A percentile compares a stretch with the other conserved stretches of the same genome.
Evolutionary conservation across 2,797 vertebrate genomes (phyloP).

Genomic region (Lepilemur ruficaudatus): DNA sequence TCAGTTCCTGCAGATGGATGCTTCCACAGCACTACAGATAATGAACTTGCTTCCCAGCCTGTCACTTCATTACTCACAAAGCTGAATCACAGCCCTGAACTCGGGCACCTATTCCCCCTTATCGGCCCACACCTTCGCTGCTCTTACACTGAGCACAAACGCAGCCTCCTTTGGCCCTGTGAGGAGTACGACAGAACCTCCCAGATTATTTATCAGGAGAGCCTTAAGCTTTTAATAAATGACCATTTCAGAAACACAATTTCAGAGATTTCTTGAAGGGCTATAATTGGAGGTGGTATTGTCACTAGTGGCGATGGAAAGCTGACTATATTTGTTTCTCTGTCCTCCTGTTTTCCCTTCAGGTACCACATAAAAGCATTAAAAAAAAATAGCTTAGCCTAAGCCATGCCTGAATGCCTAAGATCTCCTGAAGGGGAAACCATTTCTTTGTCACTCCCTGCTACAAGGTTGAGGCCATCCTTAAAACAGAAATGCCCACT

Average conservation of each 20-base stretch:
- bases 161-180: not conserved
- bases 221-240: conserved; percentile 68
- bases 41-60: conserved; percentile 38
- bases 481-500: conserved; percentile 69
- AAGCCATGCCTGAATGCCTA: not conserved
- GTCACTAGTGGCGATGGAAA: conserved; percentile 12
- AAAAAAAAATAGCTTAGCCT: conserved; percentile 49
- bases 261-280: conserved; percentile 44
- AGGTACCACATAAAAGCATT: conserved; percentile 40
- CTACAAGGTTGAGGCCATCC: conserved; percentile 64
- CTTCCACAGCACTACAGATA: not conserved
- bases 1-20: conserved; percentile 10
- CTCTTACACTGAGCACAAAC: not conserved
- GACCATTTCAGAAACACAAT: conserved; percentile 55
- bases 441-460: conserved; percentile 62
- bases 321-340: conserved; percentile 33
- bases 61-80: conserved; percentile 23
- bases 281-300: conserved; percentile 16
- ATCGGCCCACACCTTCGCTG: not conserved
- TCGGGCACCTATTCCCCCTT: not conserved
- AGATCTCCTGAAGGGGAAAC: conserved; percentile 53
- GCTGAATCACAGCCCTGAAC: conserved; percentile 22
- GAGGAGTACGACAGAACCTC: not conserved
- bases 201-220: conserved; percentile 48
- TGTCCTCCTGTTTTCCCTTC: conserved; percentile 7